phyloP scores from a whole-genome alignment of 2,113 vertebrate genomes.

The Romanogobio albipinnatus region DNA sequence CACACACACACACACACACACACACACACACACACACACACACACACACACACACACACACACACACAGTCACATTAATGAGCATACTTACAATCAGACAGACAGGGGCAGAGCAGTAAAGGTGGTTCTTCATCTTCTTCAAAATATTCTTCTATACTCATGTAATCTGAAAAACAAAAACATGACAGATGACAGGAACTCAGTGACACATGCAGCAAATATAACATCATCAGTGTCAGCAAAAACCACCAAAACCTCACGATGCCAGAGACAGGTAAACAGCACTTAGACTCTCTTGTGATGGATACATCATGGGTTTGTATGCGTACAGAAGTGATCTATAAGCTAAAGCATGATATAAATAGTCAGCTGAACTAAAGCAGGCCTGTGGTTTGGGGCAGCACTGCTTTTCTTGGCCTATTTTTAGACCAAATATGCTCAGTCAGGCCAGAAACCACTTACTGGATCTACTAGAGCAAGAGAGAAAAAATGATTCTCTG shows the following conservation, averaged over 20 bases:
- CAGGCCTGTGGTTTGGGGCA: constrained; percentile 27
- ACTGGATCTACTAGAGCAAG: constrained; percentile 1
- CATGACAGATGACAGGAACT: background rate
- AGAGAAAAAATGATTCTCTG: background rate
- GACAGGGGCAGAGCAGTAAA: constrained; percentile 71
- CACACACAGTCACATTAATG: background rate
- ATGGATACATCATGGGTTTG: constrained; percentile 5
- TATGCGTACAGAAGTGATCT: constrained; percentile 10
- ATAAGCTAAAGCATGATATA: constrained; percentile 21
- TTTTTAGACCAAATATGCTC: constrained; percentile 33
- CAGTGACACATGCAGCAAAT: constrained; percentile 20
- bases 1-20: background rate
- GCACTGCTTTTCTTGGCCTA: constrained; percentile 22
- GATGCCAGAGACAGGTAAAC: constrained; percentile 34
- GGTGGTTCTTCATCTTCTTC: constrained; percentile 81
- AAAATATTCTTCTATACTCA: constrained; percentile 75
- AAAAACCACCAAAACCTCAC: constrained; percentile 23
- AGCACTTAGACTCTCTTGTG: constrained; percentile 38
- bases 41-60: background rate
- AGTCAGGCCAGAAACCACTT: constrained; percentile 33
- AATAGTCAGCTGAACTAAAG: constrained; percentile 28
- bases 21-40: background rate
- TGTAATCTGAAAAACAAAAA: constrained; percentile 72
- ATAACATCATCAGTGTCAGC: background rate
- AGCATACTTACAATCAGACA: constrained; percentile 71